Evolutionary conservation across 2,797 vertebrate species (phyloP).

Genomic region (Anisognathus igniventris): DNA sequence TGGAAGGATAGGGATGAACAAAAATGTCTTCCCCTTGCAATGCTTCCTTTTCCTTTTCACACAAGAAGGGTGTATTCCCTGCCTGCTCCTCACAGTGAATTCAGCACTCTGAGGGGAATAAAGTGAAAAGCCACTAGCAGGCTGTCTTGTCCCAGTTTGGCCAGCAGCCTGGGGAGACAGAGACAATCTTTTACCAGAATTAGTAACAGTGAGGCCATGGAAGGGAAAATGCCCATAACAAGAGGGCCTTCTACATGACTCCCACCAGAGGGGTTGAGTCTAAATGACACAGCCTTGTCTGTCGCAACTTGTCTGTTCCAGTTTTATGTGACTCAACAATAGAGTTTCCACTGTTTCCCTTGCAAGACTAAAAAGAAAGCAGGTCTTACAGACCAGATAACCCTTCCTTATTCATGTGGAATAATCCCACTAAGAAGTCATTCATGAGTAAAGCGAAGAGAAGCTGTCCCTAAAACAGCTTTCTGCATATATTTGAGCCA

Average conservation of each 20-base stretch:
- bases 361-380: constrained; percentile 54
- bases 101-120: neutral
- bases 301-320: constrained; percentile 4
- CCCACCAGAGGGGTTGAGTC: neutral
- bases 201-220: neutral
- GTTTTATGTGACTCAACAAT: constrained; percentile 47
- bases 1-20: neutral
- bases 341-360: constrained; percentile 57
- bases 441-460: constrained; percentile 63
- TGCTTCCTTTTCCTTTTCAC: neutral
- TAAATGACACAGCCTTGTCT: neutral
- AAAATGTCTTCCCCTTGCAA: neutral
- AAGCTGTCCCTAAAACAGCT: constrained; percentile 59
- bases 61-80: fast-evolving
- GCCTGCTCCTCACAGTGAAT: neutral
- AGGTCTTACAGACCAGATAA: constrained; percentile 55
- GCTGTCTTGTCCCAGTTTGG: neutral
- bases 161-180: neutral
- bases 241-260: neutral
- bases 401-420: constrained; percentile 63
- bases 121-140: neutral
- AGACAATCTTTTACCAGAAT: neutral
- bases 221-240: neutral
- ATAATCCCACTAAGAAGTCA: constrained; percentile 58
- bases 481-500: constrained; percentile 3